Base-by-base conservation (phyloP, 2,888 invertebrate species). In the Macrosoma leucophasiata region DNA sequence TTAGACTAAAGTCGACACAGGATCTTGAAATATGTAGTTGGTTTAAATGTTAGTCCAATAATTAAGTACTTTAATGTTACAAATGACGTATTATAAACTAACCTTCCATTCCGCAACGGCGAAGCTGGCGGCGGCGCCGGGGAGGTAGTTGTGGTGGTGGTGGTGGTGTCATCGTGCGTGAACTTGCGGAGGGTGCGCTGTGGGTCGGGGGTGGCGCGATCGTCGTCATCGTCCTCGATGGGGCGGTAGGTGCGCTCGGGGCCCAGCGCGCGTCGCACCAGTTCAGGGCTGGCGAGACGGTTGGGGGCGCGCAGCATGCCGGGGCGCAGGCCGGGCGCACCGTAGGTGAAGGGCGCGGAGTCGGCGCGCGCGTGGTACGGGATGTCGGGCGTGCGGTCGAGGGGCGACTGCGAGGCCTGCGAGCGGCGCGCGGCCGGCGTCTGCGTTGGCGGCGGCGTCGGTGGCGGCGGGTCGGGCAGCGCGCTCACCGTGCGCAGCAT, bases 331-430 rank as follows among this genome's bases (percentile, higher is more conserved):
- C 79, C 79, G 40, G 89, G 88, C 42, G 88, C 90, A 36, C 94
- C 94, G 88, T 96, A 96, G 36, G 93, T 93, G 81, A 95, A 95
- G 43, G 96, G 96, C 57, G 93, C 89, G 57, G 93, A 93, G 75
- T 95, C 93, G 54, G 93, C 90, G 60, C 95, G 88, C 62, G 95
- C 95, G 90, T 96, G 95, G 82, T 96, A 96, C 53, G 96, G 95
- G 70, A 94, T 94, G 70, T 90, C 88, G 17, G 59, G 50, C 38
- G 57, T 52, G 43, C 81, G 41, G 62, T 62, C 57, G 65, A 65
- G 42, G 71, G 68, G 64, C 85, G 87, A 66, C 74, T 82, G 63
- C 72, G 84, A 56, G n/a, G n/a, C n/a, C n/a, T n/a, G n/a, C n/a
- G n/a, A n/a, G n/a, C n/a, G n/a, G n/a, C n/a, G n/a, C n/a, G n/a